Percentiles rank a stretch among this genome's conserved stretches.
Evolutionary conservation across 2,888 invertebrate genomes (phyloP).

Genomic region (Alloplasta piceator): DNA sequence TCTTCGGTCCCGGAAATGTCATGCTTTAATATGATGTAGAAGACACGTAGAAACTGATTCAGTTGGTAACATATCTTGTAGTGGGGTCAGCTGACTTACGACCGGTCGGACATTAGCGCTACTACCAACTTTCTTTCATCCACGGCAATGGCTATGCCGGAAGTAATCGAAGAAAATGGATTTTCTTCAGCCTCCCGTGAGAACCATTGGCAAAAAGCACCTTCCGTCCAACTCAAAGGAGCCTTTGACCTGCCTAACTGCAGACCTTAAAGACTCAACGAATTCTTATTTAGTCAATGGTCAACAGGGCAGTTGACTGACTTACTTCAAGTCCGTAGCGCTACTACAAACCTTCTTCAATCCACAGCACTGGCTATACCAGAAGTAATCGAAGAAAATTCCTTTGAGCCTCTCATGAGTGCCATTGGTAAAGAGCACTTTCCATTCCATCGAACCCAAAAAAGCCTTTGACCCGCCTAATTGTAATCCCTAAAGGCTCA

Average conservation of each 20-base stretch:
- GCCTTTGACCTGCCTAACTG: too few species aligned
- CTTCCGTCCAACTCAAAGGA: too few species aligned
- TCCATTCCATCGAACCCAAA: too few species aligned
- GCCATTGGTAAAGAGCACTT: too few species aligned
- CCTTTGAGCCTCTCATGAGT: neutral
- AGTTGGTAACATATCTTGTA: too few species aligned
- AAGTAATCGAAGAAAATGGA: neutral
- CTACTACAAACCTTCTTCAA: constrained; percentile 6
- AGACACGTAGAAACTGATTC: constrained; percentile 71
- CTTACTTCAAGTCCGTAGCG: constrained; percentile 9
- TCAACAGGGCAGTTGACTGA: constrained; percentile 7
- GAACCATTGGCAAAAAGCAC: too few species aligned
- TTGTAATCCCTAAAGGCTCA: too few species aligned
- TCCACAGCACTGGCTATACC: neutral
- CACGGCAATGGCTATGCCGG: constrained; percentile 2
- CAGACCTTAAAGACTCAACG: too few species aligned
- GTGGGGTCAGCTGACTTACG: constrained; percentile 13
- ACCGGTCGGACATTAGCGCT: constrained; percentile 1
- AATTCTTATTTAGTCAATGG: too few species aligned
- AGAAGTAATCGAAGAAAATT: neutral
- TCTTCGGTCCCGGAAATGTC: too few species aligned
- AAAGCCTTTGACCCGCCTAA: too few species aligned
- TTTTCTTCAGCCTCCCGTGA: neutral
- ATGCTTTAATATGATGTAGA: constrained; percentile 7
- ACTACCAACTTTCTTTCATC: neutral